These are phyloP conservation scores for Halcyon badia DNA, from an alignment of 2,797 vertebrate genomes.

Conservation along the genomic window DNA sequence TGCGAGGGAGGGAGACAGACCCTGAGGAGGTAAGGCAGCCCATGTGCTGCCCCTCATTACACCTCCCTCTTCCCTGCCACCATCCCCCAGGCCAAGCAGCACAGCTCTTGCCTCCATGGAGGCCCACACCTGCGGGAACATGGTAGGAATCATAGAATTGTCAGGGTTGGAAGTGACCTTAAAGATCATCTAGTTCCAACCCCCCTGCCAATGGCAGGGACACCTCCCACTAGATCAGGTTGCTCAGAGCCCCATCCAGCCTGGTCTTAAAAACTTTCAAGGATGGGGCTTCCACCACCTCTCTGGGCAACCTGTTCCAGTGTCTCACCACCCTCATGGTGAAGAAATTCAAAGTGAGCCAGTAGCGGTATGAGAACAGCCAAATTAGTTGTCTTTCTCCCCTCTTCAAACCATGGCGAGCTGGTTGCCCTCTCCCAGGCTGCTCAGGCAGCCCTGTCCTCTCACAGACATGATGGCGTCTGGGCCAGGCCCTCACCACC, in stretches of 20 bases:
- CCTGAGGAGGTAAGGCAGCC: neutral
- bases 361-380: neutral
- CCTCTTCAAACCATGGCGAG: neutral
- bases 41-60: fast-evolving
- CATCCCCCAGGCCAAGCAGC: neutral
- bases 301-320: too few relatives aligned
- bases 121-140: neutral
- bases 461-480: fast-evolving
- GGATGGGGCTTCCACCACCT: too few relatives aligned
- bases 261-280: too few relatives aligned
- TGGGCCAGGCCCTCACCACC: neutral
- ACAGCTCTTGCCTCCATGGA: neutral
- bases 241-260: too few relatives aligned
- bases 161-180: too few relatives aligned
- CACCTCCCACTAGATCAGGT: too few relatives aligned
- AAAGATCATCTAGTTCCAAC: too few relatives aligned
- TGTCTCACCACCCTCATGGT: too few relatives aligned
- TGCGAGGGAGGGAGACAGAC: neutral
- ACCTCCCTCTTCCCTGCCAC: neutral
- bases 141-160: neutral
- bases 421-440: neutral
- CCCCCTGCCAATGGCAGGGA: too few relatives aligned
- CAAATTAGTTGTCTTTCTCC: conserved; percentile 3
- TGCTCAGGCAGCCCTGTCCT: neutral
- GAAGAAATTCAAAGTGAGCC: neutral